Conservation (phyloP, 2,113 vertebrate species). For the Ceyx cyanopectus region DNA sequence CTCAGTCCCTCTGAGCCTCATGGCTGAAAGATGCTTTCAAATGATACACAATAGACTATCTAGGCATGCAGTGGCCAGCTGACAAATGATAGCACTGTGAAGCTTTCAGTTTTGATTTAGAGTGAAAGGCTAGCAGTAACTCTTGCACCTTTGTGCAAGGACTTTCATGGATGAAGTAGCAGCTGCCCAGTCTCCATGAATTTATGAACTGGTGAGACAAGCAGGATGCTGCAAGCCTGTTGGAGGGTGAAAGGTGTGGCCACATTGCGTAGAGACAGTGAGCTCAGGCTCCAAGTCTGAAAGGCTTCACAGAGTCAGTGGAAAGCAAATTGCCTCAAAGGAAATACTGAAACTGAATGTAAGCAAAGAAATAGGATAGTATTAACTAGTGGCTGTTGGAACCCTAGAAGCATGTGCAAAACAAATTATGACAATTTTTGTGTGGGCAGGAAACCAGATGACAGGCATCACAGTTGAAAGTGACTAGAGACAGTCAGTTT, state of each 20-base stretch:
- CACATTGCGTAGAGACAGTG: not conserved
- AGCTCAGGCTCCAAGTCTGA: not conserved
- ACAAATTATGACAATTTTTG: not conserved
- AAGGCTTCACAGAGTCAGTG: not conserved
- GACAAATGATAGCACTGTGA: conserved; percentile 9
- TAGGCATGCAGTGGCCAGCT: not conserved
- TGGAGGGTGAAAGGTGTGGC: not conserved
- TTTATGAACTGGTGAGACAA: not conserved
- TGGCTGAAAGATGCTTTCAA: conserved; percentile 14
- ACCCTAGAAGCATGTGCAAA: not conserved
- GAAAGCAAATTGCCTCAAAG: not conserved
- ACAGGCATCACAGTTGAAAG: not conserved
- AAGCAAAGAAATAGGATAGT: not conserved
- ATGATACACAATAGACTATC: not conserved
- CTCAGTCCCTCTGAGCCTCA: not conserved
- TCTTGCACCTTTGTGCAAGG: conserved; percentile 7
- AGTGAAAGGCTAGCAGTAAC: conserved; percentile 30
- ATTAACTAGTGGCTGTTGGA: not conserved
- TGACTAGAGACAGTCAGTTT: not conserved
- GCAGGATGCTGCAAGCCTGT: not conserved
- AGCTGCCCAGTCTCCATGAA: conserved; percentile 20
- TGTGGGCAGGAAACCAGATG: not conserved
- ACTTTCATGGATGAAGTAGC: conserved; percentile 21
- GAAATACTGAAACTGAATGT: not conserved
- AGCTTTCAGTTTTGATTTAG: conserved; percentile 46